phyloP scores from a whole-genome alignment of 2,113 vertebrate species.

The Cepphus grylle region DNA sequence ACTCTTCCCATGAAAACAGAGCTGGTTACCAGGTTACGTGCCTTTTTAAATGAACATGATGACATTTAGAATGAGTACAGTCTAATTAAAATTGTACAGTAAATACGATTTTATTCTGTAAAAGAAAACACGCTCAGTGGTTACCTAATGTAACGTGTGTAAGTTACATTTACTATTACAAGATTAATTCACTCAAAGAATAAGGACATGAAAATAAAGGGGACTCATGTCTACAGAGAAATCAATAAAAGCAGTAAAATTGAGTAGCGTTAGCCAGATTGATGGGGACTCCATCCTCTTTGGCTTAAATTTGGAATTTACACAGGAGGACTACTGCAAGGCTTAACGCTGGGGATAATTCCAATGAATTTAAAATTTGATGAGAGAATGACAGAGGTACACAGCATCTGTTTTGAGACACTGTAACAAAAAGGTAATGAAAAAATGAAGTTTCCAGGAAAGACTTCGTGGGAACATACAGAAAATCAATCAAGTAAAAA shows the following conservation, averaged over 20 bases:
- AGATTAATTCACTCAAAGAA: constrained; percentile 4
- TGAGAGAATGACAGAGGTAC: not conserved
- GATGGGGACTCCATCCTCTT: not conserved
- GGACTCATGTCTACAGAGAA: not conserved
- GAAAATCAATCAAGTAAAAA: not conserved
- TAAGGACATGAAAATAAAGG: not conserved
- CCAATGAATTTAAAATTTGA: not conserved
- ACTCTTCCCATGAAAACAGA: not conserved
- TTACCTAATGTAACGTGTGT: not conserved
- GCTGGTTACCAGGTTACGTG: not conserved
- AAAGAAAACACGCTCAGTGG: not conserved
- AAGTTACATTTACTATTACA: not conserved
- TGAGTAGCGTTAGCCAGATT: not conserved
- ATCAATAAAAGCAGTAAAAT: not conserved
- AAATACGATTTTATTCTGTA: not conserved
- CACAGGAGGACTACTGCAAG: not conserved
- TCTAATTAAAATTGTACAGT: not conserved
- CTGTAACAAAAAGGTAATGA: not conserved
- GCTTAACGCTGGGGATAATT: not conserved
- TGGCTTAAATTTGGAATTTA: not conserved
- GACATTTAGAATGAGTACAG: not conserved
- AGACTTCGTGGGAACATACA: not conserved
- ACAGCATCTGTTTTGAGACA: not conserved
- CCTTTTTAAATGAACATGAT: not conserved
- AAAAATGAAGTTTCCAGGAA: not conserved